Conservation (phyloP, 2,888 invertebrate species). For the Ecdyonurus torrentis region DNA sequence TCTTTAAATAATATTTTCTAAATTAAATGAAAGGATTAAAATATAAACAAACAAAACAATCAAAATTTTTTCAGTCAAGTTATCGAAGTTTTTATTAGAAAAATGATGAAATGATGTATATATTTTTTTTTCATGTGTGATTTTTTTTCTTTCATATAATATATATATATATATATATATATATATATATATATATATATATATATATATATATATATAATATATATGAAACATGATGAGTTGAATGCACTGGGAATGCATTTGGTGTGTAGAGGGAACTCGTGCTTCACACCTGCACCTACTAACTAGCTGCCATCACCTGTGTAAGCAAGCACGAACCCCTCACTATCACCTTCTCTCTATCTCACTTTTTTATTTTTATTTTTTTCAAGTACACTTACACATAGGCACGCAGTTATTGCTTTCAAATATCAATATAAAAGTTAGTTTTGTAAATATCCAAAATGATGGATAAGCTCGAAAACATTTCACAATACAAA, state of each 20-base stretch:
- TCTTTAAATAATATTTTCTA: no score
- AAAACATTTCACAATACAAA: conserved; percentile 3
- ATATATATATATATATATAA: no score
- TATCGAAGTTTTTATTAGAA: not conserved
- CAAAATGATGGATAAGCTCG: no score
- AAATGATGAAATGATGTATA: not conserved
- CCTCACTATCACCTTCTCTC: no score
- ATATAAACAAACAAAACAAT: not conserved
- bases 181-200: no score
- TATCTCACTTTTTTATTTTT: no score
- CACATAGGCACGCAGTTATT: no score
- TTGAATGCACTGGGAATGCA: not conserved
- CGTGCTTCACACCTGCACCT: not conserved
- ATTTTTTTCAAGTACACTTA: no score
- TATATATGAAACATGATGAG: no score
- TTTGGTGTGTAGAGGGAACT: not conserved
- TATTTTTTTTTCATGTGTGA: not conserved
- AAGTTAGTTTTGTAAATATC: not conserved
- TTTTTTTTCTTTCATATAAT: not conserved
- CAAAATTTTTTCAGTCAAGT: not conserved
- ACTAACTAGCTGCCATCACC: not conserved
- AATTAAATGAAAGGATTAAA: no score
- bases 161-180: no score
- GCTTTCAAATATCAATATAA: not conserved
- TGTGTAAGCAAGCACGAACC: not conserved